Conservation (phyloP, 2,888 invertebrate species). For the Clusia tigrina region DNA sequence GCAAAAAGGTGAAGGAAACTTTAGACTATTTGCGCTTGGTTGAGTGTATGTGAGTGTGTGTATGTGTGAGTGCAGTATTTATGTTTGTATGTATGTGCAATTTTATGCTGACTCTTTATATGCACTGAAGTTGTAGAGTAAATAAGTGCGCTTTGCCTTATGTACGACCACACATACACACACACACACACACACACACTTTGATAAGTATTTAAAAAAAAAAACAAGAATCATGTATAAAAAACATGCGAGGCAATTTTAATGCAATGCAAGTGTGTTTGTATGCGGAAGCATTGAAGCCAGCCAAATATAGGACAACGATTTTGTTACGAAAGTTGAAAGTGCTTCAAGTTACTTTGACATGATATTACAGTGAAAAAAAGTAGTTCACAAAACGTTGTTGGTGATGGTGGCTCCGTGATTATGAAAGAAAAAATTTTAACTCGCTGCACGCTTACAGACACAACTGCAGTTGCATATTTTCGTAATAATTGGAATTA, state of each 20-base stretch:
- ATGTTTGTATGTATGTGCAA: neutral
- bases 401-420: too few relatives aligned
- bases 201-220: neutral
- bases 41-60: slow-evolving; percentile 15
- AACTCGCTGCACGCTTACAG: too few relatives aligned
- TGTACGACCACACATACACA: neutral
- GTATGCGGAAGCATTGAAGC: slow-evolving; percentile 8
- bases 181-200: neutral
- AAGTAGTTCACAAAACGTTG: too few relatives aligned
- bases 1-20: slow-evolving; percentile 41
- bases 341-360: slow-evolving; percentile 34
- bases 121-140: slow-evolving; percentile 26
- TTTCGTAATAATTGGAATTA: too few relatives aligned
- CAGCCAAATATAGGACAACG: slow-evolving; percentile 31
- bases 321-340: slow-evolving; percentile 27
- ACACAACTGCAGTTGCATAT: too few relatives aligned
- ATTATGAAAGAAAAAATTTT: too few relatives aligned
- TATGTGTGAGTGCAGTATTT: slow-evolving; percentile 16
- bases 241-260: neutral
- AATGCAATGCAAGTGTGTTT: neutral
- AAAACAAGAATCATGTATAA: neutral
- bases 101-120: neutral
- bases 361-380: too few relatives aligned
- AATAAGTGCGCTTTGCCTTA: neutral
- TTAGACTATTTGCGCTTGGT: slow-evolving; percentile 11